Evolutionary conservation across 1,140 invertebrate genomes (phyloP).

Genomic region (Neotoxoptera formosana): DNA sequence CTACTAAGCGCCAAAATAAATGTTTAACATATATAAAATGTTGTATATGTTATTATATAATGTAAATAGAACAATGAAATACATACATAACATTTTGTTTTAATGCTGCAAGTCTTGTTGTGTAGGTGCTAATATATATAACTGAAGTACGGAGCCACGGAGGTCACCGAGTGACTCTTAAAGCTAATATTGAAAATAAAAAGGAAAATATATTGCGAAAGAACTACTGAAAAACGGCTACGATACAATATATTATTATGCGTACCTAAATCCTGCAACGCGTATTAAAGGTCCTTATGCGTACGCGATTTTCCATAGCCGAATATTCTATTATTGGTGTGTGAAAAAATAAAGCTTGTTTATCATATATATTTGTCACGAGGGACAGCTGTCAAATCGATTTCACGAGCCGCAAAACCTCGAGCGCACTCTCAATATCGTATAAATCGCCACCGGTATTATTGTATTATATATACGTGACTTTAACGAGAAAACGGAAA

Average conservation of each 20-base stretch:
- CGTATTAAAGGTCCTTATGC: neutral
- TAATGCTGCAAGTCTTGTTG: neutral
- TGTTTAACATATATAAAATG: neutral
- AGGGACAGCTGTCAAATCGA: neutral
- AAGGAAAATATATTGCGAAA: neutral
- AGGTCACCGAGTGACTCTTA: neutral
- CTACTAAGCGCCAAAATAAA: neutral
- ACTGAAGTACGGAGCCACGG: too few relatives aligned
- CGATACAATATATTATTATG: neutral
- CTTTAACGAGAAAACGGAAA: neutral
- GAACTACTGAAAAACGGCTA: neutral
- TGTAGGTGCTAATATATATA: neutral
- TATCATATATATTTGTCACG: slow-evolving; percentile 2
- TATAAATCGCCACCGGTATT: slow-evolving; percentile 5
- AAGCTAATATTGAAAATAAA: neutral
- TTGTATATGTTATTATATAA: too few relatives aligned
- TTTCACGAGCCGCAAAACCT: neutral
- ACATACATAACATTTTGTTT: neutral
- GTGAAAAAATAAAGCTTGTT: neutral
- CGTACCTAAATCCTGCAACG: neutral
- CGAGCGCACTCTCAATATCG: neutral
- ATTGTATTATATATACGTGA: neutral
- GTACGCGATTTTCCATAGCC: neutral
- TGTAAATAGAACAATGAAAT: neutral
- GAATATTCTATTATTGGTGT: neutral